Evolutionary conservation across 2,797 vertebrate species (phyloP), one percentile per base, ranked within the genome.

Genomic region (Gobio occitaniae): DNA sequence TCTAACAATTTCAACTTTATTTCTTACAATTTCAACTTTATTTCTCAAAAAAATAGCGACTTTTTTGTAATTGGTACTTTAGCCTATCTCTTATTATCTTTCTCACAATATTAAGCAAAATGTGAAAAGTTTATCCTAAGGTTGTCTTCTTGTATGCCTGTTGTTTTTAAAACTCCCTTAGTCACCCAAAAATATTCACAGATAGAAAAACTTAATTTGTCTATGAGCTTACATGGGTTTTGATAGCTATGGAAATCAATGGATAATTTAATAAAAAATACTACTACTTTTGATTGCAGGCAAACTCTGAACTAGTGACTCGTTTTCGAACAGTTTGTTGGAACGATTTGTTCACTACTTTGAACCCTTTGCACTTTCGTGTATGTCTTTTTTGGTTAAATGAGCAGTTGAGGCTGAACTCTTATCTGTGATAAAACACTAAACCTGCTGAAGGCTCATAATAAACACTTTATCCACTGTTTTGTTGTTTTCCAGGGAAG

Each of bases 401-500:
- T 0, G 38, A 19, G 11, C 69, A 72, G 38, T 32, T 72, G 12
- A 71, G 25, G 25, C 13, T 83, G 4, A 36, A 36, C 19, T 63
- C 12, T 82, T 50, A 75, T 82, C 80, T 48, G 17, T 48, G 1
- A 48, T 10, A 32, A 50, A 63, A 70, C 9, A 1, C 47, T n/a
- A 38, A 15, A 52, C 16, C 13, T 21, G 2, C 19, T 47, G 2
- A 61, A 71, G 25, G 56, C 41, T 54, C 47, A 13, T 15, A 48
- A 63, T 15, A 4, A 19, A 36, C 16, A 21, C 0, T 11, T 32
- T 21, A 6, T 54, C 77, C 4, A 44, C 15, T 44, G 44, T 66
- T 48, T 83, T 69, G 3, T 7, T 65, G 13, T 61, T 19, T 87
- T 90, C 21, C 71, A 96, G 95, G 95, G 7, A 96, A 96, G 88